Base-by-base conservation (phyloP, 53 echinoderm and acorn worm genomes). In the Actinopyga echinites region DNA sequence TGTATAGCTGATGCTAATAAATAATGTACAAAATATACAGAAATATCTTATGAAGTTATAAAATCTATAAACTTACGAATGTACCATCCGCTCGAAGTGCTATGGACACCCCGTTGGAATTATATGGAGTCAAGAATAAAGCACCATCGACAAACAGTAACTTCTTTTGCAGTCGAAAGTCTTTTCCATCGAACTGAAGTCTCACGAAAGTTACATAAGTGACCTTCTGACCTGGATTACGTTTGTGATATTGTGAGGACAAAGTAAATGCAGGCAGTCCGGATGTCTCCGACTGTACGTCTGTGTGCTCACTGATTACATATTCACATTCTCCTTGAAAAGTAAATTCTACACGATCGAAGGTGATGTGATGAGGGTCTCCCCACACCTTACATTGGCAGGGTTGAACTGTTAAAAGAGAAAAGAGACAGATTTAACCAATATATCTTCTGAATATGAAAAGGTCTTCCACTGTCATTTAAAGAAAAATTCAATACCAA, bases 261-360 rank as follows among this genome's bases (percentile, higher is more conserved):
- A 67, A 35, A 8, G 5, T 34, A 20, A 67, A 67, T 34, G 67
- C 67, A 10, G 13, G 33, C 2, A 67, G 36, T 10, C 67, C 67
- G 8, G 67, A 34, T 8, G n/a, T 38, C 5, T 13, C 33, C 30
- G 67, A 31, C 21, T 67, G 67, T 15, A 13, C 38, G 13, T 3
- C 1, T n/a, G 67, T 67, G 30, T 67, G 67, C 36, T 67, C 36
- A 32, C 32, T 8, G 11, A 67, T 34, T 13, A 67, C 38, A 34
- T 67, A 67, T 36, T 67, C 67, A 67, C 67, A 67, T 67, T 67
- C 67, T 34, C 67, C 67, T 35, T 67, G 67, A 34, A 67, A 67
- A 15, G 67, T 67, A 34, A 67, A 15, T 34, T 67, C 67, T 35
- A n/a, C 32, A 15, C 67, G 32, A 34, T 67, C 67, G 17, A 33